Conservation (phyloP, 37 sponge, comb jelly and placozoan species). For the Haliclona indistincta region DNA sequence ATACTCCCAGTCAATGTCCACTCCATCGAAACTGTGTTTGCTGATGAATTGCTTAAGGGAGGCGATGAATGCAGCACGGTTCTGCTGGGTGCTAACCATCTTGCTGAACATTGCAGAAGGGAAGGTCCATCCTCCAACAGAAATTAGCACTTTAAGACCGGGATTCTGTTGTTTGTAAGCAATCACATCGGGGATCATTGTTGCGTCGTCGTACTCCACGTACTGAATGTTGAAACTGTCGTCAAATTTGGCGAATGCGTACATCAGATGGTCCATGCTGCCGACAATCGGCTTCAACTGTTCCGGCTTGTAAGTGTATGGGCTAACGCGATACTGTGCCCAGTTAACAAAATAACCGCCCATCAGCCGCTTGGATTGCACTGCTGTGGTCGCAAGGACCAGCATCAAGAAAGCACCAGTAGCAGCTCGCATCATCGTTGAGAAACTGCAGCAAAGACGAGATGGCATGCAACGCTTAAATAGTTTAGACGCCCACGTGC, state of each 20-base stretch:
- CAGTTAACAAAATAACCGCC: slow-evolving; percentile 36
- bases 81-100: slow-evolving; percentile 5
- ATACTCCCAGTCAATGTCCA: slow-evolving; percentile 33
- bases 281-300: background rate
- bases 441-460: no score
- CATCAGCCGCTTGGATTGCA: background rate
- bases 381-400: background rate
- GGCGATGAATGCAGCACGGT: slow-evolving; percentile 11
- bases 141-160: slow-evolving; percentile 13
- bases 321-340: slow-evolving; percentile 16
- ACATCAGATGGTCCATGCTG: slow-evolving; percentile 24
- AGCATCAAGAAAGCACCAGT: no score
- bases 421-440: no score
- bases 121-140: slow-evolving; percentile 23
- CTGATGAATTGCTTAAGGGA: background rate
- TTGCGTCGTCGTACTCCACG: background rate
- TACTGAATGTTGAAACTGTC: background rate
- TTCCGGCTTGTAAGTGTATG: slow-evolving; percentile 25
- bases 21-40: slow-evolving; percentile 7
- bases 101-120: slow-evolving; percentile 25
- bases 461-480: no score
- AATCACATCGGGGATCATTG: background rate
- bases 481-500: no score
- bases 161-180: slow-evolving; percentile 15
- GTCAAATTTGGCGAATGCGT: slow-evolving; percentile 12